Conservation (phyloP, 2,888 invertebrate genomes). For the Maniola hyperantus region DNA sequence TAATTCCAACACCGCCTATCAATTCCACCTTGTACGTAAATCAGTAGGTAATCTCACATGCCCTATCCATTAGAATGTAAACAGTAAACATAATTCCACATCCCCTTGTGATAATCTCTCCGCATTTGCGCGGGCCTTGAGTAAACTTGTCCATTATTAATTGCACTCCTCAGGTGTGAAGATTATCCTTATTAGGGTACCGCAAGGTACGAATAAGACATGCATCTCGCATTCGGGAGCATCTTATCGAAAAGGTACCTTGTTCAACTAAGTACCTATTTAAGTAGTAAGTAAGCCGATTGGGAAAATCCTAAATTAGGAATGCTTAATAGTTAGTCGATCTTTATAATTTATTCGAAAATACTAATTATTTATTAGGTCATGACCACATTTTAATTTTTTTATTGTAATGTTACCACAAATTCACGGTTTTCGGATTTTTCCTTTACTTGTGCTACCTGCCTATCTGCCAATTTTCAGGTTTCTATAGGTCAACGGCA, state of each 20-base stretch:
- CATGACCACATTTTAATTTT: too few species aligned
- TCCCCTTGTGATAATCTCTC: conserved; percentile 54
- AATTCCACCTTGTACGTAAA: conserved; percentile 18
- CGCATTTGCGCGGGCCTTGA: conserved; percentile 59
- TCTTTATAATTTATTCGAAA: too few species aligned
- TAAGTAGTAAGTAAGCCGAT: conserved; percentile 41
- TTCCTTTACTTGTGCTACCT: too few species aligned
- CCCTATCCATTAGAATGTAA: conserved; percentile 34
- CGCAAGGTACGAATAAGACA: conserved; percentile 61
- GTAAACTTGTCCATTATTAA: conserved; percentile 72
- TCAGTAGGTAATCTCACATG: conserved; percentile 19
- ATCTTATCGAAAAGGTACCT: conserved; percentile 44
- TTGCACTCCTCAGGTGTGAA: conserved; percentile 76
- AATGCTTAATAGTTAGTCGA: conserved; percentile 18
- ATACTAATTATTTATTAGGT: too few species aligned
- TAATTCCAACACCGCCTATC: conserved; percentile 3
- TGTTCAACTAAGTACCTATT: conserved; percentile 40
- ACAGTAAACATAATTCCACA: conserved; percentile 39
- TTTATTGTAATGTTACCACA: too few species aligned
- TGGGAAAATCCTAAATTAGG: conserved; percentile 32
- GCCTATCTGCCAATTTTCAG: too few species aligned
- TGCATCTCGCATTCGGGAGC: conserved; percentile 56
- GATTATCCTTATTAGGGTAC: conserved; percentile 78
- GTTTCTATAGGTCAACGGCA: too few species aligned
- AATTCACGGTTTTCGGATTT: too few species aligned